phyloP scores from a whole-genome alignment of 2,113 vertebrate genomes.

The Sminthopsis crassicaudata region DNA sequence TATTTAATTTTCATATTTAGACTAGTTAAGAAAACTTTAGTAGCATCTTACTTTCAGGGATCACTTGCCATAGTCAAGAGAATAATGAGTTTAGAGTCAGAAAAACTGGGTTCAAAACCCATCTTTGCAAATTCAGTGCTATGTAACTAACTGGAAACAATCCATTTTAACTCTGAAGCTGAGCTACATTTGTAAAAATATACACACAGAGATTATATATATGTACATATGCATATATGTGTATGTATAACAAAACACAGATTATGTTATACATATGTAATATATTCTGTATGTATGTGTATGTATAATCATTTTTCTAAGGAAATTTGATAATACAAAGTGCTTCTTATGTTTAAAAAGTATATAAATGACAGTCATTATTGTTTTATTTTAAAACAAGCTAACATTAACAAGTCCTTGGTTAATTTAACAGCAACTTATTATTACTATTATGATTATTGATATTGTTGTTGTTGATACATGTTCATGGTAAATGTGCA shows the following conservation, averaged over 20 bases:
- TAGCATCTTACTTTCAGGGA: too few relatives aligned
- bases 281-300: too few relatives aligned
- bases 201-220: too few relatives aligned
- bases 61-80: too few relatives aligned
- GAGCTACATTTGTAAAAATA: neutral
- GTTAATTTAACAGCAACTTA: neutral
- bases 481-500: neutral
- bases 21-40: too few relatives aligned
- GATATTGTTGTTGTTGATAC: too few relatives aligned
- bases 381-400: neutral
- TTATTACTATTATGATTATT: neutral
- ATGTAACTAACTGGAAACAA: neutral
- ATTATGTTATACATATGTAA: too few relatives aligned
- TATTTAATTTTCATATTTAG: too few relatives aligned
- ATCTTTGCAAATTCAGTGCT: neutral
- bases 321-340: neutral
- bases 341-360: neutral
- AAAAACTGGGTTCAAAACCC: too few relatives aligned
- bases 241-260: too few relatives aligned
- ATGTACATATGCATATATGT: too few relatives aligned
- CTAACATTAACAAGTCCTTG: neutral
- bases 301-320: neutral
- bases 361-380: neutral
- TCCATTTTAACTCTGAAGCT: neutral
- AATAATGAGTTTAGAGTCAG: too few relatives aligned